Conservation (phyloP, 2,113 vertebrate species). For the Sigmodon hispidus region DNA sequence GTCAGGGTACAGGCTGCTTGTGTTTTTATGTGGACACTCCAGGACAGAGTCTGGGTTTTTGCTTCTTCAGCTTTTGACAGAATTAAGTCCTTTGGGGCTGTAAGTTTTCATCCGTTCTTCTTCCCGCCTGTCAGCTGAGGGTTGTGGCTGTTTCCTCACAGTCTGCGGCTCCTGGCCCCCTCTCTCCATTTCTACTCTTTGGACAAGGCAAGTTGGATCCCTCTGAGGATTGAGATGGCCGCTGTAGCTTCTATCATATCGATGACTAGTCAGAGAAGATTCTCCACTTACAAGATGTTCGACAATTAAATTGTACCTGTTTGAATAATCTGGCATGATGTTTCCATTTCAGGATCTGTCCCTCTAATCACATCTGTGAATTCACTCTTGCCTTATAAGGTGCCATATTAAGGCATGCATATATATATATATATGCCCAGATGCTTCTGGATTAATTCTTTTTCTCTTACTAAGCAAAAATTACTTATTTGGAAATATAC, state of each 20-base stretch:
- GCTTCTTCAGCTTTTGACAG: not conserved
- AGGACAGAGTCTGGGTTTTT: not conserved
- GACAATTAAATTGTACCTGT: not conserved
- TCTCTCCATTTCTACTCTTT: not conserved
- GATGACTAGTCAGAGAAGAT: not conserved
- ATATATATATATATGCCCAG: not conserved
- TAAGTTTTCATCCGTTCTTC: not conserved
- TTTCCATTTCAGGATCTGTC: not conserved
- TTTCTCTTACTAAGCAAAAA: slow-evolving; percentile 46
- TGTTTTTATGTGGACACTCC: not conserved
- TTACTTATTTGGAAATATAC: not conserved
- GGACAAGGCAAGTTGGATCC: not conserved
- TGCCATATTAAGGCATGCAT: not conserved
- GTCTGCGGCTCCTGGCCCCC: not conserved
- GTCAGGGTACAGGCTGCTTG: not conserved
- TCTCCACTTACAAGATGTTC: not conserved
- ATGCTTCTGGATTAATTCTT: not conserved
- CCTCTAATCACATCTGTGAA: not conserved
- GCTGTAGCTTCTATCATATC: not conserved
- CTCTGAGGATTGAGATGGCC: not conserved
- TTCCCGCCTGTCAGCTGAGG: not conserved
- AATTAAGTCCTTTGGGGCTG: not conserved
- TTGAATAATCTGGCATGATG: not conserved
- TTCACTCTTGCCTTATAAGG: not conserved
- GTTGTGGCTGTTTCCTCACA: not conserved